Evolutionary conservation across 2,797 vertebrate genomes (phyloP), one percentile per base, ranked within the genome.

Genomic region (Hemibagrus guttatus): DNA sequence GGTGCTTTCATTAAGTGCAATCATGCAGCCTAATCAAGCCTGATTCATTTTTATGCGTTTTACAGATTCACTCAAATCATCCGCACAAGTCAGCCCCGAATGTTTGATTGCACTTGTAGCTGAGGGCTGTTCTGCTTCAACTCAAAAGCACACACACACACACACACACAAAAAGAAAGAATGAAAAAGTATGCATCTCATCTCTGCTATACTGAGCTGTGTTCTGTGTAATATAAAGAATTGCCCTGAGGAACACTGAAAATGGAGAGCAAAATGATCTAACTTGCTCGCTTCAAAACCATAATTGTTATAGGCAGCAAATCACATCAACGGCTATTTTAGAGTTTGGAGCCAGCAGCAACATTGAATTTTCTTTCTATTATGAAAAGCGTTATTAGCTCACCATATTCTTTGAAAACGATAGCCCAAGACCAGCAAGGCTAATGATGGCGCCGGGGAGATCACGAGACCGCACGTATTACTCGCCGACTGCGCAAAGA

Each of bases 11-110:
- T 93, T 93, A 94, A 93, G 94, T 92, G 93, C 93, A 95, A 95
- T 95, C 95, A 94, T 91, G 93, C 91, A 90, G 91, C 91, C 94
- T 95, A 94, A 95, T 95, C 94, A 94, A 91, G 92, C 92, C 92
- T 92, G 94, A 95, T 94, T 93, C 92, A 93, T 95, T 94, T 92
- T 91, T 92, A 71, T 84, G 91, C 90, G 90, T 93, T 82, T 89
- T 90, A 90, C 94, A 93, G 93, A 93, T 94, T 94, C 92, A 88
- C 92, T 94, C 92, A 93, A 93, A 93, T 93, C 92, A 93, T 88
- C 82, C 13, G 46, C 78, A 92, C 92, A 84, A 89, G 90, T 91
- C 93, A 88, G 92, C 93, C 81, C 94, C 91, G 90, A 89, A 90
- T 90, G 92, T 94, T 91, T 95, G 94, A 95, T 95, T 95, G 94